These are phyloP conservation scores for Oligia strigilis DNA, from an alignment of 2,888 invertebrate species.

Conservation along the genomic window DNA sequence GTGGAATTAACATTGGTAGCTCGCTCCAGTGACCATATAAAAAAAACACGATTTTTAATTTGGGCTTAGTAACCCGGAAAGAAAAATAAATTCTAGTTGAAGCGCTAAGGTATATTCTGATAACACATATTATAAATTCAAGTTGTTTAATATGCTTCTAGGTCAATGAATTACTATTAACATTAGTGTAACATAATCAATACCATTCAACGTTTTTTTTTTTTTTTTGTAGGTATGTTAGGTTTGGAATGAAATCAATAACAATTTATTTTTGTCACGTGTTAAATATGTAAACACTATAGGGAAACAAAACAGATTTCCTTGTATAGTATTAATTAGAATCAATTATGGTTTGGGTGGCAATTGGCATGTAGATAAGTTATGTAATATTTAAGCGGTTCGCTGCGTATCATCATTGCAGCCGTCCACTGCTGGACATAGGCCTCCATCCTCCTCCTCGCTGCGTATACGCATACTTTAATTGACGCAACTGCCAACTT, in stretches of 20 bases:
- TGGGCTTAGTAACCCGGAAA: background rate
- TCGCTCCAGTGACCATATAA: background rate
- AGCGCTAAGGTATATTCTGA: background rate
- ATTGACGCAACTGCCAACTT: too few species aligned
- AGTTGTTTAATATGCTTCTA: slow-evolving; percentile 43
- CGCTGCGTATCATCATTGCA: background rate
- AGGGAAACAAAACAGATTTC: slow-evolving; percentile 10
- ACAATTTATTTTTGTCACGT: background rate
- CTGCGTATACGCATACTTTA: background rate
- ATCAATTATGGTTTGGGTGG: background rate
- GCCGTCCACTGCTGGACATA: too few species aligned
- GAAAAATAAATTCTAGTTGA: background rate
- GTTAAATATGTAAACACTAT: slow-evolving; percentile 18
- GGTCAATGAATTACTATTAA: slow-evolving; percentile 47
- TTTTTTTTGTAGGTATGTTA: slow-evolving; percentile 6
- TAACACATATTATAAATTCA: slow-evolving; percentile 34
- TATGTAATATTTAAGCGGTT: background rate
- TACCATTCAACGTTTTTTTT: slow-evolving; percentile 16
- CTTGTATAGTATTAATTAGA: background rate
- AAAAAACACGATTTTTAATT: background rate
- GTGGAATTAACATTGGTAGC: too few species aligned
- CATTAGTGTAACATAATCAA: background rate
- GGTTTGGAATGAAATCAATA: slow-evolving; percentile 15
- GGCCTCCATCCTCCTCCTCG: too few species aligned
- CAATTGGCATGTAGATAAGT: background rate